phyloP scores from a whole-genome alignment of 2,113 vertebrate species.

The Chiloscyllium plagiosum region DNA sequence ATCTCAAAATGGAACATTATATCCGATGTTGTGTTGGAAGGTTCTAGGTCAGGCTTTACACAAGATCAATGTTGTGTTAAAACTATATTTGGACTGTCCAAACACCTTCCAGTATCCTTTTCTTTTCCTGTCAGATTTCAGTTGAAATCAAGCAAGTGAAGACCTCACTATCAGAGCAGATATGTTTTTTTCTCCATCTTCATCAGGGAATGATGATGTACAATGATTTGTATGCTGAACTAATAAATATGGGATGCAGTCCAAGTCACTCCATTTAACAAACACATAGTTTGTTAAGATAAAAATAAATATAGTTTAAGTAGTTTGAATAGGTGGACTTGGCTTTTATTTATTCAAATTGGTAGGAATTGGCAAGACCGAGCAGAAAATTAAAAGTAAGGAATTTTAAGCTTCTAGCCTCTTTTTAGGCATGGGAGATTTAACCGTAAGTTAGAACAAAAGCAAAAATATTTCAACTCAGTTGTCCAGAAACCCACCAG shows the following conservation, averaged over 20 bases:
- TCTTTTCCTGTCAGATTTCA: neutral
- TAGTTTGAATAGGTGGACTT: neutral
- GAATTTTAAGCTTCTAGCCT: neutral
- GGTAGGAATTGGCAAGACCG: neutral
- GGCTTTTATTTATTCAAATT: neutral
- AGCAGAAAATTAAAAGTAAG: neutral
- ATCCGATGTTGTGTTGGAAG: neutral
- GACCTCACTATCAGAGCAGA: neutral
- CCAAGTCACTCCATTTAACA: neutral
- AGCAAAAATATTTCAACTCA: neutral
- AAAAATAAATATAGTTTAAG: neutral
- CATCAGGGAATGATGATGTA: neutral
- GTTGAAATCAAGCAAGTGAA: neutral
- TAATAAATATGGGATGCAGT: neutral
- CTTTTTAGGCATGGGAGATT: neutral
- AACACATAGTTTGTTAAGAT: neutral
- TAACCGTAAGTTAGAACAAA: neutral
- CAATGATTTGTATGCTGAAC: neutral
- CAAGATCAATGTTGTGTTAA: neutral
- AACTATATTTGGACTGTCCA: neutral
- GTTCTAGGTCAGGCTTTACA: neutral
- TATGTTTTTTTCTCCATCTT: neutral
- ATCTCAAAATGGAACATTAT: neutral
- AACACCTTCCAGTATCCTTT: neutral
- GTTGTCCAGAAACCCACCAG: too few species aligned